Conservation (phyloP, 1,140 invertebrate species). For the Eumaeus atala region DNA sequence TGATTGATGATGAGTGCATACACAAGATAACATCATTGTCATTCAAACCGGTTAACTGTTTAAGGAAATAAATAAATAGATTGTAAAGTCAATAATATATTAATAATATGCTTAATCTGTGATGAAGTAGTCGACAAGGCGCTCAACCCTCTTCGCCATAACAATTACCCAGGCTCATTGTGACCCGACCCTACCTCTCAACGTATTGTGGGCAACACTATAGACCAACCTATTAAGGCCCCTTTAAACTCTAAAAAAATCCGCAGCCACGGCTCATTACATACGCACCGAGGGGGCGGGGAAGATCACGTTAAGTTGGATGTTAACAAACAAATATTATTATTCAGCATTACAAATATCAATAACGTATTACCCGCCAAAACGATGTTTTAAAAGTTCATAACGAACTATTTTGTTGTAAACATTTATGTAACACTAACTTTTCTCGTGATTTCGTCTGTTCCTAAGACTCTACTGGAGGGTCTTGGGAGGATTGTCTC, state of each 20-base stretch:
- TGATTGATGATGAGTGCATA: too few relatives aligned
- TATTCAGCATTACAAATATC: slow-evolving; percentile 72
- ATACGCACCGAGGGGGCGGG: slow-evolving; percentile 22
- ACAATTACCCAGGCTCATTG: slow-evolving; percentile 71
- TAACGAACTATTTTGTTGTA: slow-evolving; percentile 49
- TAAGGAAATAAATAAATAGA: slow-evolving; percentile 5
- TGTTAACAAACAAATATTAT: slow-evolving; percentile 68
- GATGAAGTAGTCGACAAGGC: slow-evolving; percentile 62
- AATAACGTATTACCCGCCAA: slow-evolving; percentile 67
- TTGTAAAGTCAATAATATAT: slow-evolving; percentile 17
- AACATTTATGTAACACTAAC: neutral
- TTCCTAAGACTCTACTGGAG: too few relatives aligned
- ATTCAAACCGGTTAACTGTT: too few relatives aligned
- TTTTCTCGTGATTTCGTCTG: too few relatives aligned
- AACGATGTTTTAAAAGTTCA: slow-evolving; percentile 63
- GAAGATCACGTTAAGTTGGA: slow-evolving; percentile 42
- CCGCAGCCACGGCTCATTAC: slow-evolving; percentile 24
- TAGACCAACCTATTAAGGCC: slow-evolving; percentile 40
- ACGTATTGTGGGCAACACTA: slow-evolving; percentile 63
- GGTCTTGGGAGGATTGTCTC: too few relatives aligned
- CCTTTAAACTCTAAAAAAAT: slow-evolving; percentile 30
- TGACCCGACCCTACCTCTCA: slow-evolving; percentile 63
- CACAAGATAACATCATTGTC: too few relatives aligned
- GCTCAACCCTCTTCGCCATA: slow-evolving; percentile 67
- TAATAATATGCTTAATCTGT: slow-evolving; percentile 47